A percentile compares a stretch with the other conserved stretches of the same genome.
phyloP scores from a whole-genome alignment of 2,888 invertebrate genomes.

The Ophioninae sp. region DNA sequence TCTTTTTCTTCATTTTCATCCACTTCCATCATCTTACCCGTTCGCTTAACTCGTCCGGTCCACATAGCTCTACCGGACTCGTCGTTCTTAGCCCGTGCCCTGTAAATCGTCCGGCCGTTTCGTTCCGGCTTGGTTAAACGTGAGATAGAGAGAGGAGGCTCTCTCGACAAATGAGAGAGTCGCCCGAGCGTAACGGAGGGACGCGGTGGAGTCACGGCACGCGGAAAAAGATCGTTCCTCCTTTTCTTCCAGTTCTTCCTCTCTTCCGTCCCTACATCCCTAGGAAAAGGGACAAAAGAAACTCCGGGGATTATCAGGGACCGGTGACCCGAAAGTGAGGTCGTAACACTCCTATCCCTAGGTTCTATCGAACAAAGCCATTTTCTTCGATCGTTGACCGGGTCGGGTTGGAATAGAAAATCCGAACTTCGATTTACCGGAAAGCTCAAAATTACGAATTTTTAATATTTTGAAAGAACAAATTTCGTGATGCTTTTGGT shows the following conservation, averaged over 20 bases:
- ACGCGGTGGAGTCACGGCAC: slow-evolving; percentile 27
- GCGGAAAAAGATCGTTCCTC: not conserved
- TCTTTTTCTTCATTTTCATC: slow-evolving; percentile 16
- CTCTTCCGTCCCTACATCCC: slow-evolving; percentile 20
- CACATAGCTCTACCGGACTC: slow-evolving; percentile 8
- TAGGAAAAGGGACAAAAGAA: slow-evolving; percentile 6
- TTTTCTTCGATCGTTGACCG: not conserved
- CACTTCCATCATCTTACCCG: slow-evolving; percentile 12
- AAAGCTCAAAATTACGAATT: too few species aligned
- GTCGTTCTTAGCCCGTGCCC: slow-evolving; percentile 38
- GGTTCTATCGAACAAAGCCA: not conserved
- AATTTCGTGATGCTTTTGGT: too few species aligned
- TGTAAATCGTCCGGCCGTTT: slow-evolving; percentile 24
- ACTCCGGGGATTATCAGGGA: slow-evolving; percentile 26
- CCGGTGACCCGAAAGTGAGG: slow-evolving; percentile 44
- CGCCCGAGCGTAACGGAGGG: slow-evolving; percentile 53
- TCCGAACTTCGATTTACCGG: too few species aligned
- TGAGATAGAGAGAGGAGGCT: slow-evolving; percentile 25
- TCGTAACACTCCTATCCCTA: not conserved
- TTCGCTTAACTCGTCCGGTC: slow-evolving; percentile 30
- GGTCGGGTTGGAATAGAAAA: not conserved
- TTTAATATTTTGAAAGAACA: too few species aligned
- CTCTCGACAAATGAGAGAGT: slow-evolving; percentile 51
- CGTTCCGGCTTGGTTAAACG: slow-evolving; percentile 57
- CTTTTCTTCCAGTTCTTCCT: not conserved